Base-by-base conservation (phyloP, 1,140 invertebrate species). In the Campoletis sonorensis region DNA sequence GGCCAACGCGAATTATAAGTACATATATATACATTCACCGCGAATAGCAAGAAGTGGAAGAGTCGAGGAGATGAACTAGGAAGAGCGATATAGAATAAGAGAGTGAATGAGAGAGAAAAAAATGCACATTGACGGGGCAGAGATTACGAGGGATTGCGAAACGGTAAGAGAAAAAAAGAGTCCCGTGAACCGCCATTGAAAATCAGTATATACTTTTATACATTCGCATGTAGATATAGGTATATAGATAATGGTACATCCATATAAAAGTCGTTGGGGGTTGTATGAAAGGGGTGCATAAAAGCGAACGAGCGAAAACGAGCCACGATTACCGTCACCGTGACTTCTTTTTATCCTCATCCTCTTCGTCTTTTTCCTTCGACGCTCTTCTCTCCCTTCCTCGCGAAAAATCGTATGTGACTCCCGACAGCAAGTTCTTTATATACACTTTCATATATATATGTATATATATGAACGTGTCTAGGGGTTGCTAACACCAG, bases 291-390 rank as follows among this genome's bases (percentile, higher is more conserved):
- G 75, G 75, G 75, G 72, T 77, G 75, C 51, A 77, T 64, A 77
- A 77, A 77, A 77, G 75, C 61, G 75, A 77, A 76, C n/a, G 71
- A 77, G 75, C 75, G 75, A 77, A 77, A 77, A 77, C 54, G 75
- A 77, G 75, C 51, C 75, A 30, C 75, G 75, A 77, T 61, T 77
- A 77, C 54, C 75, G 75, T 77, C 75, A 77, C 75, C 75, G 18
- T 30, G 30, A 37, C 30, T 30, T 26, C 72, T 21, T 30, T 26
- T 30, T 76, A 49, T 73, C 37, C 15, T 73, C 71, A 13, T 73
- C 40, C 7, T 73, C 21, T 37, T 51, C 40, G 4, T 67, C 61
- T 67, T 67, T 13, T 67, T 27, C 54, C 21, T n/a, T 21, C 54
- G 5, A 21, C 54, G 5, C 5, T 27, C 4, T 23, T 67, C 61